These are phyloP conservation scores for Agonopterix heracliana DNA, from an alignment of 2,888 invertebrate genomes.

Conservation along the genomic window DNA sequence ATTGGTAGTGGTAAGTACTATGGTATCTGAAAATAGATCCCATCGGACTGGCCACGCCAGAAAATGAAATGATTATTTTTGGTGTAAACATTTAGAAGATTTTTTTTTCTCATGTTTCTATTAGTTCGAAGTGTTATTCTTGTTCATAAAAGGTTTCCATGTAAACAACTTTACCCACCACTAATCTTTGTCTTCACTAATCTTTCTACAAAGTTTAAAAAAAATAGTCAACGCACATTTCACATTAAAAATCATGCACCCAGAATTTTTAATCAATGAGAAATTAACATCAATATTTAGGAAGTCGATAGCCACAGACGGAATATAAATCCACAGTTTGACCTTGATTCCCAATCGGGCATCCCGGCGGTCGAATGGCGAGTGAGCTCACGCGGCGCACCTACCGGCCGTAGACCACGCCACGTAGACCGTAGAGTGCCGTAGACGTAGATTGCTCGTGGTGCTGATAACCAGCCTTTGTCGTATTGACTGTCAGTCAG, in stretches of 20 bases:
- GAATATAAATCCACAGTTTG: constrained; percentile 61
- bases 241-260: constrained; percentile 1
- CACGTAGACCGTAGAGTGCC: neutral
- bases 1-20: too few relatives aligned
- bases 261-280: constrained; percentile 57
- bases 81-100: too few relatives aligned
- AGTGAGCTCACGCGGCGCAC: constrained; percentile 57
- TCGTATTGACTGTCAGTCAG: constrained; percentile 42
- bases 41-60: constrained; percentile 14
- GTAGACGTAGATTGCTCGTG: constrained; percentile 12
- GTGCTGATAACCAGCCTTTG: constrained; percentile 41
- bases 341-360: constrained; percentile 71
- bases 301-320: constrained; percentile 39
- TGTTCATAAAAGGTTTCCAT: too few relatives aligned
- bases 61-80: too few relatives aligned
- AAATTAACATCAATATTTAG: constrained; percentile 59
- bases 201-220: too few relatives aligned
- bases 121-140: too few relatives aligned
- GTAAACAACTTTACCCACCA: too few relatives aligned
- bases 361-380: constrained; percentile 51
- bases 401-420: constrained; percentile 18
- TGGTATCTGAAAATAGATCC: constrained; percentile 23
- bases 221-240: too few relatives aligned
- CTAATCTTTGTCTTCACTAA: too few relatives aligned
- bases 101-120: too few relatives aligned